Percentiles rank a stretch among this genome's conserved stretches.
These are phyloP conservation scores for Theonella swinhoei DNA, from an alignment of 37 sponge, comb jelly and placozoan genomes.

Conservation along the genomic window DNA sequence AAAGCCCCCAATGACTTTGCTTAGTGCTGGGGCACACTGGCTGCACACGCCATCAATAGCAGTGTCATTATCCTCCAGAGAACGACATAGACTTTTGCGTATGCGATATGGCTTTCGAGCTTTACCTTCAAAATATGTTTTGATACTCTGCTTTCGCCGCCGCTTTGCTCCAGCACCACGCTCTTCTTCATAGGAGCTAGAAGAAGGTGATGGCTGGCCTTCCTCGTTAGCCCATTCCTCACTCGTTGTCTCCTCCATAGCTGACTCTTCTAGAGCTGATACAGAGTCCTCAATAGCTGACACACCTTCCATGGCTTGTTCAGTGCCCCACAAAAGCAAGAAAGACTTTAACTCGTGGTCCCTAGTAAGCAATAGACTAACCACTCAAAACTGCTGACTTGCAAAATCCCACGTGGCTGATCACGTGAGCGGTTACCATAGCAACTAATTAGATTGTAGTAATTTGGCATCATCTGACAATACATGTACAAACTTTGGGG, in stretches of 20 bases:
- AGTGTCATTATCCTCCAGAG: slow-evolving; percentile 8
- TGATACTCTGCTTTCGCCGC: not conserved
- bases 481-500: not conserved
- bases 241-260: not conserved
- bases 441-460: not conserved
- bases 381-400: not conserved
- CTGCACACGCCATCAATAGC: slow-evolving; percentile 6
- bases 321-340: not conserved
- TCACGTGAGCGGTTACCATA: not conserved
- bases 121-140: not conserved
- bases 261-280: not conserved
- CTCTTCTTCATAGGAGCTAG: not conserved
- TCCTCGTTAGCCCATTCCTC: not conserved
- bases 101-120: slow-evolving; percentile 1
- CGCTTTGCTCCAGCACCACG: not conserved
- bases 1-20: not conserved
- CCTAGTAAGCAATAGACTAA: not conserved
- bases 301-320: not conserved
- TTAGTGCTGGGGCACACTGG: slow-evolving; percentile 1
- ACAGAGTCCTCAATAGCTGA: not conserved
- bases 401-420: not conserved
- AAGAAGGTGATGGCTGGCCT: not conserved
- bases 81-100: slow-evolving; percentile 3
- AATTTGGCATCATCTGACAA: not conserved
- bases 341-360: too few species aligned